Evolutionary conservation across 2,797 vertebrate species (phyloP).

Genomic region (Danio jaintianensis): DNA sequence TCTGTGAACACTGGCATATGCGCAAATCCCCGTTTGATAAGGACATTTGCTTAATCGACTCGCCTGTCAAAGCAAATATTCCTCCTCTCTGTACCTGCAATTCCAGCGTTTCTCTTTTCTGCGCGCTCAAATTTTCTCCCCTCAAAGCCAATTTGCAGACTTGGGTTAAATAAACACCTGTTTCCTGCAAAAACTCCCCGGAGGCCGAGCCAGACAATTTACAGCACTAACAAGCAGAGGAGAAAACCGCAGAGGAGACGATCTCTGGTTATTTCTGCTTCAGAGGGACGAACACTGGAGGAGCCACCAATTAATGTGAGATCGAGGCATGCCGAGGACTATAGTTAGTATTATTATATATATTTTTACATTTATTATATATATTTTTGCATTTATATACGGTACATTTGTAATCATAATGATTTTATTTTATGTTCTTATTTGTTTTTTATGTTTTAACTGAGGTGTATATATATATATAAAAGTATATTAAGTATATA

Average conservation of each 20-base stretch:
- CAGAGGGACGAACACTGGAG: slow-evolving; percentile 3
- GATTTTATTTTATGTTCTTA: too few species aligned
- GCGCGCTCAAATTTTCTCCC: slow-evolving; percentile 26
- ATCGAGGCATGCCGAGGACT: background rate
- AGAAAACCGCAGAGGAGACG: slow-evolving; percentile 58
- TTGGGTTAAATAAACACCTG: slow-evolving; percentile 71
- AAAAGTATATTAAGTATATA: too few species aligned
- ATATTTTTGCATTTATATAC: too few species aligned
- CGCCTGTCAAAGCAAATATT: slow-evolving; percentile 54
- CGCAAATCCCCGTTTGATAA: slow-evolving; percentile 53
- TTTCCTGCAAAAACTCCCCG: slow-evolving; percentile 61
- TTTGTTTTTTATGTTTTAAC: too few species aligned
- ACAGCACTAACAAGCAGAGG: slow-evolving; percentile 71
- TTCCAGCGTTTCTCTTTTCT: slow-evolving; percentile 33
- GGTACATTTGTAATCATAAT: too few species aligned
- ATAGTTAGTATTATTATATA: too few species aligned
- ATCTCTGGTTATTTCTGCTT: slow-evolving; percentile 37
- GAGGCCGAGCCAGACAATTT: slow-evolving; percentile 66
- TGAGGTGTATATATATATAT: too few species aligned
- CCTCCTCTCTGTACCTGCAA: slow-evolving; percentile 31
- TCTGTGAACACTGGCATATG: slow-evolving; percentile 51
- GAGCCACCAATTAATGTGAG: slow-evolving; percentile 31
- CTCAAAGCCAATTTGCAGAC: slow-evolving; percentile 63
- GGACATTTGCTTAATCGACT: slow-evolving; percentile 62
- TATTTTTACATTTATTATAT: too few species aligned